phyloP scores from a whole-genome alignment of 2,113 vertebrate species.

The Helogale parvula region DNA sequence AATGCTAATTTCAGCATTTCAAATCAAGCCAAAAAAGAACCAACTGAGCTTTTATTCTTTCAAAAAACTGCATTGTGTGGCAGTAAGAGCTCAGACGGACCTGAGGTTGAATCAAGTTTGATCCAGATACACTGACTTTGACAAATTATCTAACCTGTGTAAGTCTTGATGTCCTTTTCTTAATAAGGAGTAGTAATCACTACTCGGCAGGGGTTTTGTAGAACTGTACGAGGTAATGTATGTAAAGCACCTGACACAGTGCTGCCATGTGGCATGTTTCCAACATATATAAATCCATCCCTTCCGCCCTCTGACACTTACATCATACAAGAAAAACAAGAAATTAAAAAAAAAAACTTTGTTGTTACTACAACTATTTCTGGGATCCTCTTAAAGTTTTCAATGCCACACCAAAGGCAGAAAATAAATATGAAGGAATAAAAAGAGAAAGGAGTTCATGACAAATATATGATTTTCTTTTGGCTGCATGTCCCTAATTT shows the following conservation, averaged over 20 bases:
- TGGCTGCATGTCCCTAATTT: not conserved
- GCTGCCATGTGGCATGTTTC: not conserved
- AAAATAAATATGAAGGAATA: not conserved
- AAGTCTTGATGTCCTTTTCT: not conserved
- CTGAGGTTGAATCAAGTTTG: not conserved
- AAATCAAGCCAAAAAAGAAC: not conserved
- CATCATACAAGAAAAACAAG: not conserved
- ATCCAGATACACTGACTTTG: too few species aligned
- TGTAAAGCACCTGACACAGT: not conserved
- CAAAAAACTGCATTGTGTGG: not conserved
- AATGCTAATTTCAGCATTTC: not conserved
- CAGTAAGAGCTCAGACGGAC: not conserved
- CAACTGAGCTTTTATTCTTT: not conserved
- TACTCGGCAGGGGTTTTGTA: not conserved
- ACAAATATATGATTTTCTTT: not conserved
- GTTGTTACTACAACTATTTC: not conserved
- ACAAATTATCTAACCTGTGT: not conserved
- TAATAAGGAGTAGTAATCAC: not conserved
- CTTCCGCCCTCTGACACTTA: not conserved
- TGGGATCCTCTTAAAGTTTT: not conserved
- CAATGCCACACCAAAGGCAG: not conserved
- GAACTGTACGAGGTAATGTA: not conserved
- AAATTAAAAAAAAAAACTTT: not conserved
- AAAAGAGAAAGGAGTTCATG: not conserved
- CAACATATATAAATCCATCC: not conserved